These are phyloP conservation scores for Matsumyia berberina DNA, from an alignment of 2,888 invertebrate species.

Conservation along the genomic window DNA sequence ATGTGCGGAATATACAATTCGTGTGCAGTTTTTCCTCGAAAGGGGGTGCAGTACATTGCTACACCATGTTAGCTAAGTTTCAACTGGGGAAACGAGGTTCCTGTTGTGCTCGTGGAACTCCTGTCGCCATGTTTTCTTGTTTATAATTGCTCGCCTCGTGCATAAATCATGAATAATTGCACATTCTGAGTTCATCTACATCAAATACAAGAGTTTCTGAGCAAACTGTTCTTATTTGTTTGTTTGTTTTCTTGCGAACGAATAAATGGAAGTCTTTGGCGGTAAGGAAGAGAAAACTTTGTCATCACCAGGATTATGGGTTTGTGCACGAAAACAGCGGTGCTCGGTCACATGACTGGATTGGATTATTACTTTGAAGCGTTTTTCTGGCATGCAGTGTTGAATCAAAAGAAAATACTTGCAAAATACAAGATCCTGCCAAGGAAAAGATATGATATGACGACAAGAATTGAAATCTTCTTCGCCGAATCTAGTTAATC, in stretches of 20 bases:
- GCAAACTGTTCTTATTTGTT: background rate
- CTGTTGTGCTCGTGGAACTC: background rate
- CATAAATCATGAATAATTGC: conserved; percentile 16
- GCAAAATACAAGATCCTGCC: no score
- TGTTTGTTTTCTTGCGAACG: background rate
- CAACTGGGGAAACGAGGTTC: background rate
- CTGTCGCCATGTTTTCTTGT: conserved; percentile 1
- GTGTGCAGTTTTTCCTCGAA: conserved; percentile 1
- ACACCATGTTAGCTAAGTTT: no score
- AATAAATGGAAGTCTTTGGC: conserved; percentile 14
- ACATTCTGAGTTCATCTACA: conserved; percentile 1
- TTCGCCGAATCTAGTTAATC: no score
- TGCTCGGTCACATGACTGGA: conserved; percentile 7
- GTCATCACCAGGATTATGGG: conserved; percentile 8
- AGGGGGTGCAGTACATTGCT: background rate
- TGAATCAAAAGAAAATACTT: background rate
- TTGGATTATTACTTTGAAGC: background rate
- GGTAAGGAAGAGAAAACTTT: conserved; percentile 1
- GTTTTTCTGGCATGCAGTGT: background rate
- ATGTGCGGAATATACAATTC: conserved; percentile 3
- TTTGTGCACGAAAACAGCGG: conserved; percentile 16
- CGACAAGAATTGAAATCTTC: no score
- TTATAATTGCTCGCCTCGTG: conserved; percentile 19
- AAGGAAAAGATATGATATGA: no score
- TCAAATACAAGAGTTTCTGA: background rate